These are phyloP conservation scores for Sakesphorus luctuosus DNA, from an alignment of 2,113 vertebrate genomes.

Conservation along the genomic window DNA sequence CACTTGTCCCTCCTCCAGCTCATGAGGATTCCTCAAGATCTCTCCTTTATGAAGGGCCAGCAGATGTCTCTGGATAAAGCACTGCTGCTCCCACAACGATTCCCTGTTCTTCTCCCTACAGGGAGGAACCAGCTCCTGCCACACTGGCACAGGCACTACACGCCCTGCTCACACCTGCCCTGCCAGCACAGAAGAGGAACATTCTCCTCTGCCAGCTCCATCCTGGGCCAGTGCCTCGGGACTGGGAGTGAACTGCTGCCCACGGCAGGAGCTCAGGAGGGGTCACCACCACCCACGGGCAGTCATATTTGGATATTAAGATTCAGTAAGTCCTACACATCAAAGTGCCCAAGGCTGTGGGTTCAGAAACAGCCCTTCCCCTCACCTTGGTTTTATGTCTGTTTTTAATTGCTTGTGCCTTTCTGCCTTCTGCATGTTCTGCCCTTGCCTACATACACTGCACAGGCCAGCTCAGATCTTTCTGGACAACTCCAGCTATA, in stretches of 20 bases:
- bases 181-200: background rate
- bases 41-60: background rate
- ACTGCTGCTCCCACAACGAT: background rate
- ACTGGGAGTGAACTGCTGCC: background rate
- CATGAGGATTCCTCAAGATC: background rate
- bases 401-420: background rate
- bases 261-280: background rate
- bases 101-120: background rate
- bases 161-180: background rate
- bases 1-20: fast-evolving
- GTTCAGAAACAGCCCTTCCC: background rate
- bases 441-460: background rate
- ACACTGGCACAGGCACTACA: fast-evolving
- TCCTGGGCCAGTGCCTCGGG: background rate
- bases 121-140: background rate
- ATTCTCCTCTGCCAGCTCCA: background rate
- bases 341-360: fast-evolving
- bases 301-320: background rate
- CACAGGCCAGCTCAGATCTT: background rate
- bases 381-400: background rate
- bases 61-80: background rate
- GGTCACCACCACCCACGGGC: background rate
- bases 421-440: background rate
- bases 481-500: fast-evolving
- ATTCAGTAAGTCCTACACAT: background rate